Percentiles rank a stretch among this genome's conserved stretches.
phyloP scores from a whole-genome alignment of 2,797 vertebrate genomes.

The Pantherophis vulpinus region DNA sequence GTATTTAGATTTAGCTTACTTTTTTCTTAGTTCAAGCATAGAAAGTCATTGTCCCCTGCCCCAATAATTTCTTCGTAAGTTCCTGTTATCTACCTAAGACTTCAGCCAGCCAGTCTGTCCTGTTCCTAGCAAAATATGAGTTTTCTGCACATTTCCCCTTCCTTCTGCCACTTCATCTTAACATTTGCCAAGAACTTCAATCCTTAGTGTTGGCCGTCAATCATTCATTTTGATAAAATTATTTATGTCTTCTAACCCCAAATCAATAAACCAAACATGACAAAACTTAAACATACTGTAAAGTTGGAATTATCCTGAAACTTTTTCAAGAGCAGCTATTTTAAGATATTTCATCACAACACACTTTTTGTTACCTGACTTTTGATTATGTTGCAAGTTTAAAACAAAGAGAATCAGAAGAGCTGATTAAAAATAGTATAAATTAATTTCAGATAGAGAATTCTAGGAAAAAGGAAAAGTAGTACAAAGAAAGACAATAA shows the following conservation, averaged over 20 bases:
- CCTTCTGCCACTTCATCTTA: background rate
- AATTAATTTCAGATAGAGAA: background rate
- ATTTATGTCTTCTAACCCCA: background rate
- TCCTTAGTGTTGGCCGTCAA: background rate
- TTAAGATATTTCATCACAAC: background rate
- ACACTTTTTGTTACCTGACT: background rate
- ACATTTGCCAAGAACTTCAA: background rate
- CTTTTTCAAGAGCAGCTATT: background rate
- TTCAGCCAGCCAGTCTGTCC: background rate
- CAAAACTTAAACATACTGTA: background rate
- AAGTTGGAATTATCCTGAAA: background rate
- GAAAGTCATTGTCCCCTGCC: background rate
- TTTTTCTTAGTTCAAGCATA: background rate
- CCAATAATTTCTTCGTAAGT: background rate
- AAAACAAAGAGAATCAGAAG: background rate
- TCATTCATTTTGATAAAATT: background rate
- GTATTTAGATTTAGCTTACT: background rate
- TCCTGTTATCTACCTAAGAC: background rate
- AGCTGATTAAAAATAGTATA: background rate
- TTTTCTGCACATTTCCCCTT: background rate
- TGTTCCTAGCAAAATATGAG: background rate
- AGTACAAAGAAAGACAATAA: background rate
- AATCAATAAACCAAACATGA: background rate
- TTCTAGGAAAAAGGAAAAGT: background rate
- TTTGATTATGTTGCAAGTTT: background rate